These are phyloP conservation scores for Cordilura impudica DNA, from an alignment of 2,888 invertebrate species.

Conservation along the genomic window DNA sequence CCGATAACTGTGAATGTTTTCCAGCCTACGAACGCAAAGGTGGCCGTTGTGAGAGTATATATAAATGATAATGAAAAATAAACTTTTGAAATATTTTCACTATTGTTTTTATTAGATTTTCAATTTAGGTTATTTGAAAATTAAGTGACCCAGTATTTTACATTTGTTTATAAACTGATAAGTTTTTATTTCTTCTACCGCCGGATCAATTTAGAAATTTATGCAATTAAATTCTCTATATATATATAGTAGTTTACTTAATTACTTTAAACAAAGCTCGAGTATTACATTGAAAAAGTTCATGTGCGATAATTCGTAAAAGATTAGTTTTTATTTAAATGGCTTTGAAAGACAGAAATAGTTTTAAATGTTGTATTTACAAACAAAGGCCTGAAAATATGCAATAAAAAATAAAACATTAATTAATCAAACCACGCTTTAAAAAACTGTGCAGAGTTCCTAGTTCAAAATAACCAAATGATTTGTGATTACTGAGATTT, in stretches of 20 bases:
- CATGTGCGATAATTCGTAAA: constrained; percentile 32
- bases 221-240: constrained; percentile 2
- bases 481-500: no score
- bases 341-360: constrained; percentile 23
- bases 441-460: no score
- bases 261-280: constrained; percentile 21
- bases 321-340: constrained; percentile 1
- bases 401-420: no score
- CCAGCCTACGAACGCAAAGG: constrained; percentile 67
- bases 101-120: background rate
- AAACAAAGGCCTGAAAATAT: constrained; percentile 4
- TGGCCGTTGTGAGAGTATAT: constrained; percentile 60
- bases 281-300: constrained; percentile 16
- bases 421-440: no score
- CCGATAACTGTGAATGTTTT: constrained; percentile 75
- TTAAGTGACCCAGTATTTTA: background rate
- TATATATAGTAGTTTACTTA: constrained; percentile 15
- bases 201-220: background rate
- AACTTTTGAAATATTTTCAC: no score
- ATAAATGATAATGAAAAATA: constrained; percentile 10
- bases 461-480: no score
- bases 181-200: background rate
- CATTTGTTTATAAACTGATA: background rate
- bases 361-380: background rate
- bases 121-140: background rate